Conservation (phyloP, 2,113 vertebrate species). For the Oryzias javanicus region DNA sequence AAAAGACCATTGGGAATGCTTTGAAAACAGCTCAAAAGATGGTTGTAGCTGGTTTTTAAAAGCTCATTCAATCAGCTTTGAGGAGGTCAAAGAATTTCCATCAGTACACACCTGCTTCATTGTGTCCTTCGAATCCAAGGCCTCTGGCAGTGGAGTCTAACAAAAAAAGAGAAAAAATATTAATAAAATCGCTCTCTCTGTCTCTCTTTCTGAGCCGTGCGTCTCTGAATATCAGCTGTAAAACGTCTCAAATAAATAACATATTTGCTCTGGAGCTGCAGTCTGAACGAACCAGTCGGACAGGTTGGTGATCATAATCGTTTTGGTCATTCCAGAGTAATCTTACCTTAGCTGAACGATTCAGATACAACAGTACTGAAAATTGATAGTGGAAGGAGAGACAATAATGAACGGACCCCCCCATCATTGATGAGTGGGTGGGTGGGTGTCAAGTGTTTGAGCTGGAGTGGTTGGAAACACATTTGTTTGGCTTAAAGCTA, state of each 20-base stretch:
- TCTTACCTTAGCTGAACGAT: too few relatives aligned
- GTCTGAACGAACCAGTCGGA: slow-evolving; percentile 28
- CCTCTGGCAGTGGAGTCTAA: slow-evolving; percentile 78
- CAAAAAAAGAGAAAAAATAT: slow-evolving; percentile 26
- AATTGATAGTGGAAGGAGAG: slow-evolving; percentile 37
- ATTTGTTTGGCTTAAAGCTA: slow-evolving; percentile 7
- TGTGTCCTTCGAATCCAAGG: slow-evolving; percentile 72
- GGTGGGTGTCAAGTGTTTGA: slow-evolving; percentile 46
- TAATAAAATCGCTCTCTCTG: slow-evolving; percentile 28
- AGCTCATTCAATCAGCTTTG: slow-evolving; percentile 3
- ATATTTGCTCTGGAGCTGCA: slow-evolving; percentile 8
- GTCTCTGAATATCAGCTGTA: slow-evolving; percentile 4
- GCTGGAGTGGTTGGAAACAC: slow-evolving; percentile 42
- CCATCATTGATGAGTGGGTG: slow-evolving; percentile 35
- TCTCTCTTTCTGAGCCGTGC: background rate
- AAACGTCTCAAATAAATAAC: slow-evolving; percentile 34
- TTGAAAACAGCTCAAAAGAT: too few relatives aligned
- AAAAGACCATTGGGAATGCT: too few relatives aligned
- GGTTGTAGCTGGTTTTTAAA: background rate
- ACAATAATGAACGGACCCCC: slow-evolving; percentile 38
- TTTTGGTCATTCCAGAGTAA: background rate
- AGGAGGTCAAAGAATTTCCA: background rate
- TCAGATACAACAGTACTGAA: too few relatives aligned
- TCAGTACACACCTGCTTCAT: slow-evolving; percentile 77
- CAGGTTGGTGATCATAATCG: slow-evolving; percentile 33